Evolutionary conservation across 1,140 invertebrate species (phyloP).

Genomic region (Dryas iulia): DNA sequence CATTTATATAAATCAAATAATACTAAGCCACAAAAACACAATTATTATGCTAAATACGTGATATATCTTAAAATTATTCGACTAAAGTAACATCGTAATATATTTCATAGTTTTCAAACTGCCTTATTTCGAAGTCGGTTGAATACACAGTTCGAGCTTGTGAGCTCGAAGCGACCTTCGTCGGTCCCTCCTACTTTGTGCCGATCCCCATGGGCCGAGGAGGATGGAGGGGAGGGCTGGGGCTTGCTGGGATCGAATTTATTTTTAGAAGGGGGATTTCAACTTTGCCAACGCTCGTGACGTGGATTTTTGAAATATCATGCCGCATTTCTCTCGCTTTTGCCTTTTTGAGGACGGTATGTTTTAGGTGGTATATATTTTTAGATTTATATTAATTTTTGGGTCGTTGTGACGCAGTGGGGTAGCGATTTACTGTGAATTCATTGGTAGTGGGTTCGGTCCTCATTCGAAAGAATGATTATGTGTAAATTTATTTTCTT

Average conservation of each 20-base stretch:
- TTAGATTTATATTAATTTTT: slow-evolving; percentile 1
- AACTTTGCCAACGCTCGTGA: slow-evolving; percentile 11
- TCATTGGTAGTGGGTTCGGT: too few relatives aligned
- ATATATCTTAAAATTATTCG: too few relatives aligned
- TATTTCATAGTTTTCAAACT: neutral
- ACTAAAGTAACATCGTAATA: too few relatives aligned
- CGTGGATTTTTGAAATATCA: neutral
- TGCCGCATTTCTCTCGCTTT: neutral
- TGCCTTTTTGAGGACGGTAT: neutral
- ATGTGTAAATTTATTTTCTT: too few relatives aligned
- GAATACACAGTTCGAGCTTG: slow-evolving; percentile 3
- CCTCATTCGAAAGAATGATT: too few relatives aligned
- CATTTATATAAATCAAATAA: too few relatives aligned
- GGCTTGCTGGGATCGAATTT: slow-evolving; percentile 51
- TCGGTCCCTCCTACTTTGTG: slow-evolving; percentile 39
- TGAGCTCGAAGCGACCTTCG: slow-evolving; percentile 39
- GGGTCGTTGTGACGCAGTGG: too few relatives aligned
- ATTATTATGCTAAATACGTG: too few relatives aligned
- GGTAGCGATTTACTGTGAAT: too few relatives aligned
- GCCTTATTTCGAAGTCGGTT: slow-evolving; percentile 5
- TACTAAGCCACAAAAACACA: too few relatives aligned
- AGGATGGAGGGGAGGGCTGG: slow-evolving; percentile 47
- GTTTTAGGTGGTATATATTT: slow-evolving; percentile 1
- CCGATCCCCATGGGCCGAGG: slow-evolving; percentile 46
- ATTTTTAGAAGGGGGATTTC: slow-evolving; percentile 48